Percentiles rank a stretch among this genome's conserved stretches.
Conservation (phyloP, 2,113 vertebrate genomes). For the Sinocyclocheilus anshuiensis region DNA sequence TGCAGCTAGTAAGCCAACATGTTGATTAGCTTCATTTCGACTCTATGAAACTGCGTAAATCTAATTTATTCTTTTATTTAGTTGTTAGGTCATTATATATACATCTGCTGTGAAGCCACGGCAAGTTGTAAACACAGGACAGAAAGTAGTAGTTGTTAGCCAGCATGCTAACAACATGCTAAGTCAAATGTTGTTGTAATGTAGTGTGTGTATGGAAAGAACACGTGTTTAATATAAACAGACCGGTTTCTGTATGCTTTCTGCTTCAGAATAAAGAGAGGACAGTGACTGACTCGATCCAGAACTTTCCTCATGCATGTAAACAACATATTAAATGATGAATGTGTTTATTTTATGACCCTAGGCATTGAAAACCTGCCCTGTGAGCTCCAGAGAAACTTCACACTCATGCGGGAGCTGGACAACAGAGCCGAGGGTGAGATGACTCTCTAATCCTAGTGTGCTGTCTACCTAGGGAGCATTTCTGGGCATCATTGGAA, state of each 20-base stretch:
- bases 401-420: slow-evolving; percentile 94
- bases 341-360: slow-evolving; percentile 7
- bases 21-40: not conserved
- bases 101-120: not conserved
- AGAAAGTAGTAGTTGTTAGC: slow-evolving; percentile 4
- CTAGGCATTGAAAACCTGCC: slow-evolving; percentile 96
- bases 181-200: not conserved
- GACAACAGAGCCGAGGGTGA: slow-evolving; percentile 95
- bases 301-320: not conserved
- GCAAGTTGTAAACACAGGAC: not conserved
- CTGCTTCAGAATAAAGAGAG: not conserved
- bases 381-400: slow-evolving; percentile 94
- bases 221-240: not conserved
- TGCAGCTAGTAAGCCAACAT: slow-evolving; percentile 13
- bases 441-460: not conserved
- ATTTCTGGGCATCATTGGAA: not conserved
- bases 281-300: not conserved
- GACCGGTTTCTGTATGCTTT: not conserved
- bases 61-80: not conserved
- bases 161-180: slow-evolving; percentile 17
- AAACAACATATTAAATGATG: not conserved
- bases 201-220: not conserved
- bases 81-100: not conserved
- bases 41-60: not conserved
- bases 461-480: not conserved